Percentiles rank a stretch among this genome's conserved stretches.
Conservation (phyloP, 2,113 vertebrate species). For the Pelvicachromis taeniatus region DNA sequence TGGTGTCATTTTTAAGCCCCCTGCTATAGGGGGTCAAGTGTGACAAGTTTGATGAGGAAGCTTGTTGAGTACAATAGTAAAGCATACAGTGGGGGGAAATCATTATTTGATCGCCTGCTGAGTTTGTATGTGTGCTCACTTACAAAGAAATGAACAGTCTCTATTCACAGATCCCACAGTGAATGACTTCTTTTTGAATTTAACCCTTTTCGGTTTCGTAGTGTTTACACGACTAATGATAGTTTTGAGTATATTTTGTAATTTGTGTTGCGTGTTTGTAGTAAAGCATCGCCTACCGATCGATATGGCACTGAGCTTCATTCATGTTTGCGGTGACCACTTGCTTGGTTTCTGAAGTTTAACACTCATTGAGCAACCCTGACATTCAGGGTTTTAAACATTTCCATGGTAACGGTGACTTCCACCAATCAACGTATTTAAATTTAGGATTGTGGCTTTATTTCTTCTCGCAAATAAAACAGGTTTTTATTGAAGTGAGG, state of each 20-base stretch:
- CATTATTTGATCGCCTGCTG: background rate
- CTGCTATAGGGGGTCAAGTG: background rate
- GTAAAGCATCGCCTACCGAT: background rate
- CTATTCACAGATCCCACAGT: background rate
- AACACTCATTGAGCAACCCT: background rate
- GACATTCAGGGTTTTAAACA: background rate
- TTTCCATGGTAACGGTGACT: background rate
- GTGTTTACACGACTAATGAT: background rate
- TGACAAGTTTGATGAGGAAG: background rate
- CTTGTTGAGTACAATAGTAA: background rate
- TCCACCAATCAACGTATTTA: background rate
- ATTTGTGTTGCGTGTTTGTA: background rate
- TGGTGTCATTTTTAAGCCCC: background rate
- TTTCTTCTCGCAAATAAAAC: background rate
- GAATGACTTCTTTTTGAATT: background rate
- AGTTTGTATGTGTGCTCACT: background rate
- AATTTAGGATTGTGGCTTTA: background rate
- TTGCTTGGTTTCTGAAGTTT: background rate
- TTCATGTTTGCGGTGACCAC: background rate
- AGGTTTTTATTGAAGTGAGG: fast-evolving
- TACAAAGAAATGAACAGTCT: background rate
- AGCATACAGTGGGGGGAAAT: fast-evolving
- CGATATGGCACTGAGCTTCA: background rate
- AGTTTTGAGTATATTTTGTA: background rate
- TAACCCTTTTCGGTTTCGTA: background rate